These are phyloP conservation scores for Caenorhabditis panamensis DNA, from an alignment of 2,888 invertebrate species.

Conservation along the genomic window DNA sequence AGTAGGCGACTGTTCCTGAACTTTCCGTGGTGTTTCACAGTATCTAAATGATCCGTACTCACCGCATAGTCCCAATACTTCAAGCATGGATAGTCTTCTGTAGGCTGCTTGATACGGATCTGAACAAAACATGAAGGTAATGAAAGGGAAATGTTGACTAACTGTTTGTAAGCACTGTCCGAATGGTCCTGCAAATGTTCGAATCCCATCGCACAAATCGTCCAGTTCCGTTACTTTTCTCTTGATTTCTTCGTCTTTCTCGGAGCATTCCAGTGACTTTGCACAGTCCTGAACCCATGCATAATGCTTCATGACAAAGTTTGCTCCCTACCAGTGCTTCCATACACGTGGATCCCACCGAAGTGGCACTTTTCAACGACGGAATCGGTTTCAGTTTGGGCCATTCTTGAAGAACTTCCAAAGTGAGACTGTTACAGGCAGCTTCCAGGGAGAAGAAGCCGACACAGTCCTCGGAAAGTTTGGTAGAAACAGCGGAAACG, in stretches of 20 bases:
- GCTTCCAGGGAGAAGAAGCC: constrained; percentile 16
- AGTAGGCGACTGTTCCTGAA: constrained; percentile 29
- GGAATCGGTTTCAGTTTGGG: constrained; percentile 24
- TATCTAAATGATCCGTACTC: too few relatives aligned
- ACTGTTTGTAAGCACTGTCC: constrained; percentile 22
- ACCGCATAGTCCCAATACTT: constrained; percentile 35
- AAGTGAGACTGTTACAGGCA: constrained; percentile 13
- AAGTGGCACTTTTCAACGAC: not conserved
- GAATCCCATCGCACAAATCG: constrained; percentile 25
- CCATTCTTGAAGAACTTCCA: constrained; percentile 32
- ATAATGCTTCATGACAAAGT: not conserved
- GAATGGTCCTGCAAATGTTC: constrained; percentile 17
- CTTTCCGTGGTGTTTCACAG: too few relatives aligned
- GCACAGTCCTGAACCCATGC: constrained; percentile 9
- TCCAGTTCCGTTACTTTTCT: constrained; percentile 22
- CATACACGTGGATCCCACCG: not conserved
- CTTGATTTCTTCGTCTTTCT: constrained; percentile 16
- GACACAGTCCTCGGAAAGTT: constrained; percentile 12
- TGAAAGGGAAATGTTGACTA: too few relatives aligned
- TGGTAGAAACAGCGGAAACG: not conserved
- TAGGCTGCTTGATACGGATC: constrained; percentile 15
- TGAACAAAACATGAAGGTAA: too few relatives aligned
- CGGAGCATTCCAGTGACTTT: constrained; percentile 22
- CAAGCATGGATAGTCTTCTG: constrained; percentile 32
- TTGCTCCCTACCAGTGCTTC: constrained; percentile 13